Percentiles rank a stretch among this genome's conserved stretches.
These are phyloP conservation scores for Myiozetetes cayanensis DNA, from an alignment of 2,113 vertebrate genomes.

Conservation along the genomic window DNA sequence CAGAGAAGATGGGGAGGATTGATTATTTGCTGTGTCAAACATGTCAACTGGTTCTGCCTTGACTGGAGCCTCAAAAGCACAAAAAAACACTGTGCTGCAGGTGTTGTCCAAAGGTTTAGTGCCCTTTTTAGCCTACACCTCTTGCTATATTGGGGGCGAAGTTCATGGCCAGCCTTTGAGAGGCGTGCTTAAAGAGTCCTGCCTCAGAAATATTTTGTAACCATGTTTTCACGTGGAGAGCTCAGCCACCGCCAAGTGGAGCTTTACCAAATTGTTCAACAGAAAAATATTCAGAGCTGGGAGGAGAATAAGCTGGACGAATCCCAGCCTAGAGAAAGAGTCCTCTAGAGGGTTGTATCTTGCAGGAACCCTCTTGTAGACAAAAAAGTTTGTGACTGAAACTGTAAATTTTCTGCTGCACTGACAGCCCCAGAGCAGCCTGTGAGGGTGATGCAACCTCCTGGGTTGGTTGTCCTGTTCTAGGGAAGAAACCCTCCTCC, in stretches of 20 bases:
- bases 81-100: background rate
- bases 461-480: background rate
- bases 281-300: conserved; percentile 28
- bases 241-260: conserved; percentile 8
- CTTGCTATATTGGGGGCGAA: background rate
- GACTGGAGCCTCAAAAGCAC: background rate
- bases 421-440: background rate
- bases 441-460: fast-evolving
- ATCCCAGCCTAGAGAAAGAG: background rate
- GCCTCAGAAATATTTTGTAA: conserved; percentile 52
- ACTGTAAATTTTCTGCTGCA: background rate
- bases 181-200: background rate
- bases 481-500: background rate
- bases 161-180: conserved; percentile 10
- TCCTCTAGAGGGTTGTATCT: background rate
- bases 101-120: background rate
- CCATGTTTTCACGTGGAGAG: conserved; percentile 12
- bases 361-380: background rate
- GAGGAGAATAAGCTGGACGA: background rate
- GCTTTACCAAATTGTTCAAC: conserved; percentile 23
- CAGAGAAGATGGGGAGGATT: background rate
- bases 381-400: background rate
- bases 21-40: background rate
- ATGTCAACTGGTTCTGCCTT: background rate
- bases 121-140: background rate